phyloP scores from a whole-genome alignment of 2,797 vertebrate species.

The Notamacropus eugenii region DNA sequence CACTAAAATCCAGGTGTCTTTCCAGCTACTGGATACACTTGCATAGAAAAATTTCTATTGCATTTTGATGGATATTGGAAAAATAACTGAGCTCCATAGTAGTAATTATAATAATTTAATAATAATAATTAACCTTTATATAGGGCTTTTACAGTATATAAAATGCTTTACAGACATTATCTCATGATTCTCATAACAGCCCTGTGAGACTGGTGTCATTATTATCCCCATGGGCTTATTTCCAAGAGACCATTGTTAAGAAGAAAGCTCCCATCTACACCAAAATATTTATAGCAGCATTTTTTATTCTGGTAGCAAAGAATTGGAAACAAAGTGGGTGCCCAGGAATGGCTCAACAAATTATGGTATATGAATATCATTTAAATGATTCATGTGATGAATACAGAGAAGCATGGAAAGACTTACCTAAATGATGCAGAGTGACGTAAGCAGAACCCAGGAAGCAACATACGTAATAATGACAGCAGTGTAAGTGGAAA shows the following conservation, averaged over 20 bases:
- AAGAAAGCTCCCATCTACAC: not conserved
- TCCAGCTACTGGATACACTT: constrained; percentile 16
- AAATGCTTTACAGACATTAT: not conserved
- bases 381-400: not conserved
- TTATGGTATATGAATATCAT: not conserved
- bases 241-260: not conserved
- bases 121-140: not conserved
- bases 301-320: not conserved
- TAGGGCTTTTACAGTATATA: not conserved
- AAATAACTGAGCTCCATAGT: constrained; percentile 3
- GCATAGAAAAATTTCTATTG: not conserved
- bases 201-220: not conserved
- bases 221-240: not conserved
- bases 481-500: not conserved
- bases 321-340: not conserved
- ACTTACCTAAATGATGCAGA: not conserved
- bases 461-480: not conserved
- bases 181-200: not conserved
- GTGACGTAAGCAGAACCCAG: not conserved
- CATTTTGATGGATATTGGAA: not conserved
- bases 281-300: not conserved
- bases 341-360: not conserved
- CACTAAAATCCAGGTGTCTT: not conserved
- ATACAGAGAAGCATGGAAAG: not conserved
- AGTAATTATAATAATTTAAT: not conserved